phyloP scores from a whole-genome alignment of 92 coral and sea anemone species.

The Meandrina meandrites region DNA sequence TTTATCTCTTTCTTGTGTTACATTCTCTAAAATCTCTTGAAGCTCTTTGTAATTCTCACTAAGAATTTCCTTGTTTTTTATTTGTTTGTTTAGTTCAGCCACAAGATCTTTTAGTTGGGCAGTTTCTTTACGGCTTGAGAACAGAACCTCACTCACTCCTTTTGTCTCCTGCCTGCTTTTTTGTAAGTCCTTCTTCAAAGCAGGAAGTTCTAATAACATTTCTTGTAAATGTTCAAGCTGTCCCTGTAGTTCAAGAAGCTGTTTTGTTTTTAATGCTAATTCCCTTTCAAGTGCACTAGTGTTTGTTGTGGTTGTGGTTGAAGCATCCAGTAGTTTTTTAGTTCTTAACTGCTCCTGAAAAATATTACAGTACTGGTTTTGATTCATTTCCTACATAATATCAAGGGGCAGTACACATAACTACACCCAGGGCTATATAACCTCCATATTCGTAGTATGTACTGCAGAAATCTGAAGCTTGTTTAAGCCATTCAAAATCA shows the following conservation, averaged over 20 bases:
- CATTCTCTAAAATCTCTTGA: constrained; percentile 18
- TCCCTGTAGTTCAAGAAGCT: constrained; percentile 38
- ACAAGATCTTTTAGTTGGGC: constrained; percentile 47
- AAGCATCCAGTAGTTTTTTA: background rate
- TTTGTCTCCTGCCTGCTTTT: constrained; percentile 62
- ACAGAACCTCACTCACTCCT: constrained; percentile 44
- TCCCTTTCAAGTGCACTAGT: constrained; percentile 25
- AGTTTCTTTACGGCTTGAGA: constrained; percentile 60
- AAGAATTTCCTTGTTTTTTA: constrained; percentile 24
- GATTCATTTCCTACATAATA: background rate
- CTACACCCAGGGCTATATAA: too few species aligned
- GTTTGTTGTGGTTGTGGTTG: constrained; percentile 1
- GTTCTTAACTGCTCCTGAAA: constrained; percentile 30
- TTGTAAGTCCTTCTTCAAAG: constrained; percentile 52
- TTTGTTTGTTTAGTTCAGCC: constrained; percentile 52
- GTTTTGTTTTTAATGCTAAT: constrained; percentile 51
- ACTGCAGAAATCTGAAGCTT: too few species aligned
- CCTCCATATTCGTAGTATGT: too few species aligned
- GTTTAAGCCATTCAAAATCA: background rate
- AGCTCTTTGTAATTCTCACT: constrained; percentile 32
- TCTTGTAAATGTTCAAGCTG: constrained; percentile 60
- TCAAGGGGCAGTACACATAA: background rate
- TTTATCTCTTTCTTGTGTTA: constrained; percentile 44
- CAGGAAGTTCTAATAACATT: constrained; percentile 58
- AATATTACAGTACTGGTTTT: background rate